A percentile compares a stretch with the other conserved stretches of the same genome.
Conservation (phyloP, 2,113 vertebrate genomes). For the Vidua macroura region DNA sequence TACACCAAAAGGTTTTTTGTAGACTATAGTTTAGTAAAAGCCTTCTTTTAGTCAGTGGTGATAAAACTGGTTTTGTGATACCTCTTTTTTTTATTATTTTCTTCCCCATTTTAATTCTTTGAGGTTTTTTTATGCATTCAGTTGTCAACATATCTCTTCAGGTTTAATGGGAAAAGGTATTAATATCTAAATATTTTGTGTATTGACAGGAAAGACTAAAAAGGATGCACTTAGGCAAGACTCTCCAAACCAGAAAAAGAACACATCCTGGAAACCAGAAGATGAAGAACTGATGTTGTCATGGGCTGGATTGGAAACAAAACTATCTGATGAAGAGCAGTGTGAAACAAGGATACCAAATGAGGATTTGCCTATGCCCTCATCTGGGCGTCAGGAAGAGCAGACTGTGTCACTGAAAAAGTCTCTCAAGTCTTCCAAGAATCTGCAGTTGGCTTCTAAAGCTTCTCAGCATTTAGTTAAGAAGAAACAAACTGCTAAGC, state of each 20-base stretch:
- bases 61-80: neutral
- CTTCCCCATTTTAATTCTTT: neutral
- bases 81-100: neutral
- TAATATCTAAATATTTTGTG: neutral
- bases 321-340: neutral
- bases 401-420: neutral
- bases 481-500: neutral
- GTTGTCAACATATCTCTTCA: neutral
- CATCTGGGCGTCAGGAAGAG: neutral
- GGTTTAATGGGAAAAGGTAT: neutral
- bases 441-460: neutral
- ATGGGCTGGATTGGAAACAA: neutral
- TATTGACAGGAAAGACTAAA: constrained; percentile 33
- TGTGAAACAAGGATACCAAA: neutral
- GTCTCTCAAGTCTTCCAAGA: neutral
- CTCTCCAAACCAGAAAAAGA: neutral
- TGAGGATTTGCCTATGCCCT: neutral
- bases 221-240: neutral
- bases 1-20: neutral
- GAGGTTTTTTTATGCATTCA: neutral
- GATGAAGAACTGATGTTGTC: neutral
- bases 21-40: neutral
- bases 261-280: neutral
- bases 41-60: neutral
- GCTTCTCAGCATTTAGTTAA: neutral